Evolutionary conservation across 1,140 invertebrate genomes (phyloP).

Genomic region (Bactericera cockerelli): DNA sequence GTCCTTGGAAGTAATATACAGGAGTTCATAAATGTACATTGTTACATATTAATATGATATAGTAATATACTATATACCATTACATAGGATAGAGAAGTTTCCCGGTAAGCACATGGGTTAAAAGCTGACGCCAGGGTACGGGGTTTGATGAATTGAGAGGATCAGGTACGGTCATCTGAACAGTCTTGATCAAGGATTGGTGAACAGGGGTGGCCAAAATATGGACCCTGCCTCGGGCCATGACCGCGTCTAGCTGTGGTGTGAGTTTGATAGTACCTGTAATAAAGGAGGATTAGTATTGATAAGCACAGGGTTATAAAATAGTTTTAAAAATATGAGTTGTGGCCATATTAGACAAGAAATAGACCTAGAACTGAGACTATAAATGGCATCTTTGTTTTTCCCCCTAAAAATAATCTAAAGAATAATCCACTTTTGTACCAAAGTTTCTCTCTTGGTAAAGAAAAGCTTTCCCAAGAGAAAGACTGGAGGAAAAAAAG

Average conservation of each 20-base stretch:
- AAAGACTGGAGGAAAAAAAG: no score
- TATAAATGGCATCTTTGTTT: no score
- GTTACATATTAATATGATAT: no score
- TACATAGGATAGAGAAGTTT: conserved; percentile 33
- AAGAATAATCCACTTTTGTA: no score
- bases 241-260: conserved; percentile 19
- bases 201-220: conserved; percentile 26
- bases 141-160: conserved; percentile 29
- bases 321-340: conserved; percentile 12
- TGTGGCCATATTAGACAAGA: conserved; percentile 14
- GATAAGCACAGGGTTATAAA: no score
- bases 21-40: no score
- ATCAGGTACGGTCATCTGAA: conserved; percentile 32
- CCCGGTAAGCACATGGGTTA: conserved; percentile 32
- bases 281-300: conserved; percentile 22
- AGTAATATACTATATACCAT: no score
- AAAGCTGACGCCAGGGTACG: conserved; percentile 32
- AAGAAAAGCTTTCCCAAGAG: no score
- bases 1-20: no score
- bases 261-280: conserved; percentile 31
- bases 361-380: no score
- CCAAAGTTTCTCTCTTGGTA: no score
- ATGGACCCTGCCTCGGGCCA: conserved; percentile 26
- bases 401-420: no score
- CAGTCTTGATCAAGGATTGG: conserved; percentile 31